Evolutionary conservation across 2,797 vertebrate genomes (phyloP).

Genomic region (Naso thynnoides): DNA sequence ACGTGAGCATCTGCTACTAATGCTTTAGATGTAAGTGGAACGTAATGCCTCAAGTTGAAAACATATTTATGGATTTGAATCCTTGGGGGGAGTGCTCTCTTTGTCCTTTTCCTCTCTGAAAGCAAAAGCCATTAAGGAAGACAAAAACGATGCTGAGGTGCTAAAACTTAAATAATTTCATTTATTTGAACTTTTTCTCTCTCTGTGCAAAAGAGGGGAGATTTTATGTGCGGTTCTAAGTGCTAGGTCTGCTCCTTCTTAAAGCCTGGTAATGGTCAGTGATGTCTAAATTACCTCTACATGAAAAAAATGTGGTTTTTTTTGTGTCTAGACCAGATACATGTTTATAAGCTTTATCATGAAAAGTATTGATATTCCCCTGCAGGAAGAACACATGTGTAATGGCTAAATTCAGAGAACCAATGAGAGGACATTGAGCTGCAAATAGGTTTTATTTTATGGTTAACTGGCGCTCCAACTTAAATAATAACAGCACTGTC

Average conservation of each 20-base stretch:
- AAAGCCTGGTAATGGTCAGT: neutral
- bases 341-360: neutral
- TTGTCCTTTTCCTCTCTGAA: conserved; percentile 28
- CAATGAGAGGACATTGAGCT: no score
- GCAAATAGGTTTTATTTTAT: no score
- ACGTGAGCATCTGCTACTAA: conserved; percentile 18
- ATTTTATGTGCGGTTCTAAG: conserved; percentile 11
- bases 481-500: no score
- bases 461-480: no score
- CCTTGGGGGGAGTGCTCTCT: conserved; percentile 26
- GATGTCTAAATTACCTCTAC: neutral
- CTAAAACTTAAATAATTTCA: conserved; percentile 35
- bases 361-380: neutral
- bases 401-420: no score
- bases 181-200: conserved; percentile 3
- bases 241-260: neutral
- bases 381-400: neutral
- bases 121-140: conserved; percentile 41
- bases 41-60: conserved; percentile 29
- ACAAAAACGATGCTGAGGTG: conserved; percentile 6
- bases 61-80: conserved; percentile 36
- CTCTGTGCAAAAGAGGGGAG: neutral
- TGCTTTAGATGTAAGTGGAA: conserved; percentile 30
- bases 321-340: neutral
- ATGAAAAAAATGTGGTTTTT: neutral